Base-by-base conservation (phyloP, 1,140 invertebrate genomes). In the Monomorium pharaonis region DNA sequence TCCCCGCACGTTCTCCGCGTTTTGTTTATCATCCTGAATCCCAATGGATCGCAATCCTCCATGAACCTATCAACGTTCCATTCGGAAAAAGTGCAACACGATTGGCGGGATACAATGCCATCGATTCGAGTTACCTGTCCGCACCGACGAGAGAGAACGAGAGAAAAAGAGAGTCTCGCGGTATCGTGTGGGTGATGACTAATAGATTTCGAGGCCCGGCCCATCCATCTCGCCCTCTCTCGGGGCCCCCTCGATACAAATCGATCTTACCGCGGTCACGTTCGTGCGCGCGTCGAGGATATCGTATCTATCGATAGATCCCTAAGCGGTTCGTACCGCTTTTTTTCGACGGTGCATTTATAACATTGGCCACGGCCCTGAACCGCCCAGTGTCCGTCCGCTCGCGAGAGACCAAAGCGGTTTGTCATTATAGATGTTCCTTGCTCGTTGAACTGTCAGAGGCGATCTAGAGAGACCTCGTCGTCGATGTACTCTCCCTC, bases 121-220 rank as follows among this genome's bases (percentile, higher is more conserved):
- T 75, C 86, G 89, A 93, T 93, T 89, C 60, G 81, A 92, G 89
- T 89, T 90, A 89, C 88, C 92, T 92, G 92, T 93, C 93, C 89
- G 90, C 93, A 85, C 91, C 81, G 86, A 87, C 88, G 83, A 18
- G 69, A 56, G 44, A 56, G 78, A 62, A 0, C 16, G 56, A 54
- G 44, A 49, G 21, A 37, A 37, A 37, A 7, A 56, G 27, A 67
- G 44, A 74, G 75, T 24, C 60, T n/a, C 54, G n/a, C n/a, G 77
- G 65, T 86, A 90, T 88, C 89, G 91, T 91, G 92, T 92, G 89
- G 92, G 89, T 91, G 92, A 94, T 94, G 93, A 94, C 93, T 94
- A 94, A 94, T 94, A 94, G 93, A 94, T 94, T 94, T 92, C 90
- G 84, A 84, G 85, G 70, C 87, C 80, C 85, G 90, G 90, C 91